These are phyloP conservation scores for Desmophyllum pertusum DNA, from an alignment of 92 coral and sea anemone genomes.

Conservation along the genomic window DNA sequence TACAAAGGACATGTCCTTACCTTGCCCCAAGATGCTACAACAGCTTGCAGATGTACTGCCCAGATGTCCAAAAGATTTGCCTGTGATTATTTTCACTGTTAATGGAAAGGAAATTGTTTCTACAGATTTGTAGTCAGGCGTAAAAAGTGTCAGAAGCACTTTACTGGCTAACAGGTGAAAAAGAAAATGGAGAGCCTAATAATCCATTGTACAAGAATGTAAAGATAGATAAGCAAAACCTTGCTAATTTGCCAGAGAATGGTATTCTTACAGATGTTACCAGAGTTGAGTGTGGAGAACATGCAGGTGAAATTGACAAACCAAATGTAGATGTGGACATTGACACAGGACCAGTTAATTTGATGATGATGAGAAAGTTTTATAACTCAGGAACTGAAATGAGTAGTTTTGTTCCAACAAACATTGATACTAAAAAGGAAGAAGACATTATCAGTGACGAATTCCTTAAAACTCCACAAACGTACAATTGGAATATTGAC, in stretches of 20 bases:
- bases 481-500: conserved; percentile 51
- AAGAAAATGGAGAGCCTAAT: conserved; percentile 57
- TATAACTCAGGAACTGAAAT: conserved; percentile 61
- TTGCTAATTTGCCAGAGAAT: conserved; percentile 40
- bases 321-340: conserved; percentile 34
- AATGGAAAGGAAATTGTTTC: conserved; percentile 60
- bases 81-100: conserved; percentile 56
- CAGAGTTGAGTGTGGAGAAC: conserved; percentile 32
- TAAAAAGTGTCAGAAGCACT: conserved; percentile 56
- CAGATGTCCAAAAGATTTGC: conserved; percentile 40
- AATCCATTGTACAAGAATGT: conserved; percentile 55
- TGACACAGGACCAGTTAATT: conserved; percentile 64
- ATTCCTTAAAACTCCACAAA: conserved; percentile 25
- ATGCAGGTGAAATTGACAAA: background rate
- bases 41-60: conserved; percentile 67
- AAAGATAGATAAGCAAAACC: conserved; percentile 33
- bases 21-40: conserved; percentile 64
- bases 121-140: conserved; percentile 56
- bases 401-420: conserved; percentile 70
- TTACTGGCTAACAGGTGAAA: conserved; percentile 43
- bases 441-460: conserved; percentile 29
- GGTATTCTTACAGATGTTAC: conserved; percentile 28
- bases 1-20: conserved; percentile 66
- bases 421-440: conserved; percentile 44
- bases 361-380: conserved; percentile 63